These are phyloP conservation scores for Trigoniulus corallinus DNA, from an alignment of 1,140 invertebrate species.

Conservation along the genomic window DNA sequence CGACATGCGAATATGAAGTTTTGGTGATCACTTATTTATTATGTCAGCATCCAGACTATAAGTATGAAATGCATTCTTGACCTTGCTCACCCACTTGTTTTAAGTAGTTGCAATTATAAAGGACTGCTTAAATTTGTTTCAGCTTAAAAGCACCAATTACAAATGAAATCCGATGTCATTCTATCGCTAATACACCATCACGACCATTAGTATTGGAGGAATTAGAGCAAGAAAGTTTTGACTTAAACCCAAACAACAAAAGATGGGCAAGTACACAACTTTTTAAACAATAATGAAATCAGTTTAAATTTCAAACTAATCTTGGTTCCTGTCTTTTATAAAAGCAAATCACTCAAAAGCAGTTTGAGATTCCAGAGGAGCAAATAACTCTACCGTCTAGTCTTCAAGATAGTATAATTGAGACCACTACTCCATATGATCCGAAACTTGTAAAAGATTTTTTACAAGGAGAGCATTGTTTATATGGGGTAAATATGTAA, in stretches of 20 bases:
- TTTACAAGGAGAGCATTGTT: conserved; percentile 62
- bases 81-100: neutral
- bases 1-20: conserved; percentile 86
- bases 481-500: conserved; percentile 48
- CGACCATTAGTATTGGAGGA: conserved; percentile 35
- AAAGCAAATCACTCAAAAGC: neutral
- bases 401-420: neutral
- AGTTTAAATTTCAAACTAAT: neutral
- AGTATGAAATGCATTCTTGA: conserved; percentile 24
- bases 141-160: conserved; percentile 58
- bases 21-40: conserved; percentile 67
- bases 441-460: conserved; percentile 51
- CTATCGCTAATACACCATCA: conserved; percentile 45
- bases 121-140: conserved; percentile 10
- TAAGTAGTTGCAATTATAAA: neutral
- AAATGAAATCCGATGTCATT: conserved; percentile 60
- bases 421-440: conserved; percentile 23
- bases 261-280: neutral
- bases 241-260: conserved; percentile 4
- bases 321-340: neutral
- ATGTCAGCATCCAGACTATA: conserved; percentile 77
- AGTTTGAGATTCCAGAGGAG: neutral
- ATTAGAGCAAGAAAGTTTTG: neutral
- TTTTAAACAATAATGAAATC: no score
- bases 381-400: neutral